Conservation (phyloP, 1,140 invertebrate genomes). For the Grapholita molesta region DNA sequence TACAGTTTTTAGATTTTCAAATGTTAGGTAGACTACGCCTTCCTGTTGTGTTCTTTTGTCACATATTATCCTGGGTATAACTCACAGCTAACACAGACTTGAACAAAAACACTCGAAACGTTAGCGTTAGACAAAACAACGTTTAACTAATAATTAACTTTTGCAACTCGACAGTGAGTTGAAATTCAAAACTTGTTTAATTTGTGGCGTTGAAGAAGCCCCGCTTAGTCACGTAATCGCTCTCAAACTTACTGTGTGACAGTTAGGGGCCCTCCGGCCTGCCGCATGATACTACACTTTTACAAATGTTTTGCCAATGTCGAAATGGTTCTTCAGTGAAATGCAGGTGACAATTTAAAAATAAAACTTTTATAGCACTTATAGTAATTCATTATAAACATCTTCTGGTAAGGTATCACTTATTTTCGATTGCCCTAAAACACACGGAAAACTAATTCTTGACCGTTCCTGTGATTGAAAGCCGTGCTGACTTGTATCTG, state of each 20-base stretch:
- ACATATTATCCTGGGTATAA: neutral
- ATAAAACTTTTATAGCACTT: neutral
- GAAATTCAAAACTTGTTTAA: constrained; percentile 68
- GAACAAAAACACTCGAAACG: constrained; percentile 1
- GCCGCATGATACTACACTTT: constrained; percentile 8
- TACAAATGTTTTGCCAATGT: neutral
- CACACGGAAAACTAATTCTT: too few species aligned
- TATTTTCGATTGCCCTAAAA: too few species aligned
- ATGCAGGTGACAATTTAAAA: neutral
- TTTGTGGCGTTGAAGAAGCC: constrained; percentile 63
- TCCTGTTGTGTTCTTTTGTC: neutral
- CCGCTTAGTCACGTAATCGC: constrained; percentile 67
- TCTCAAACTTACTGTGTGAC: constrained; percentile 50
- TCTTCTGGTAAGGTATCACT: too few species aligned
- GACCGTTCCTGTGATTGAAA: too few species aligned
- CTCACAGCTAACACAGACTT: neutral
- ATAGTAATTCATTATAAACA: too few species aligned
- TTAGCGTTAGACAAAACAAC: constrained; percentile 22
- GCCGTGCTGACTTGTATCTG: too few species aligned
- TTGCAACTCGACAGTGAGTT: constrained; percentile 32
- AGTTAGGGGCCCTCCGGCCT: constrained; percentile 34
- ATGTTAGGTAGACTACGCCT: neutral
- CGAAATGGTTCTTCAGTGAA: neutral
- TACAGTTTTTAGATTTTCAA: neutral
- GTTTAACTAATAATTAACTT: constrained; percentile 67